Conservation (phyloP, 2,113 vertebrate species). For the Columbina picui region DNA sequence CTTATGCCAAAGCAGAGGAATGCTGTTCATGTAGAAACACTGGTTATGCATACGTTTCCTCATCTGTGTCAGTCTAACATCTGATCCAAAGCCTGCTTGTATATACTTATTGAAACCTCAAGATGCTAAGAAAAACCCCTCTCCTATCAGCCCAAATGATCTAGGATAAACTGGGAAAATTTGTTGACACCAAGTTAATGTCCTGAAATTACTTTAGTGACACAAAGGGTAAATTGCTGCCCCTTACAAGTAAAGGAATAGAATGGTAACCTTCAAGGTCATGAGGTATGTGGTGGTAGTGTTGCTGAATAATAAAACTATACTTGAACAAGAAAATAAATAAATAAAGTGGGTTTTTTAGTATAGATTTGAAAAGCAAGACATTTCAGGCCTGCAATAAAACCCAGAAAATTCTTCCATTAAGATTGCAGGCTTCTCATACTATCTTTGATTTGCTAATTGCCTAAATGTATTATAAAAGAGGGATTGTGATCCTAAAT, state of each 20-base stretch:
- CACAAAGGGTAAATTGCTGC: not conserved
- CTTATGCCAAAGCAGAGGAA: not conserved
- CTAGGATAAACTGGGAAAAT: not conserved
- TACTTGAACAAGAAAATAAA: not conserved
- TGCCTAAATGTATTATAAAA: not conserved
- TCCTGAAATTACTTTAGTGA: not conserved
- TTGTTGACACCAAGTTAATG: not conserved
- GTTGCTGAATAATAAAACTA: not conserved
- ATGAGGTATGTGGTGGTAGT: not conserved
- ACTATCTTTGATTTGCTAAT: not conserved
- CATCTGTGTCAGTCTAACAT: not conserved
- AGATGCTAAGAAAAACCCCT: not conserved
- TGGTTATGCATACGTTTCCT: not conserved
- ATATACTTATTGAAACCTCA: not conserved
- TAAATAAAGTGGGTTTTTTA: no score
- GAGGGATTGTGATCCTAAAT: not conserved
- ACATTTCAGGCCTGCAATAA: not conserved
- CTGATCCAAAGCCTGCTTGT: not conserved
- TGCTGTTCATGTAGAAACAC: not conserved
- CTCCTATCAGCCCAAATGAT: not conserved
- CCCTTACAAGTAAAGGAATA: not conserved
- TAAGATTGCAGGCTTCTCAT: not conserved
- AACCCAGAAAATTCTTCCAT: not conserved
- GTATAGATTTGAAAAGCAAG: not conserved
- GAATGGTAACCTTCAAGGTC: not conserved